These are phyloP conservation scores for Mythimna albipuncta DNA, from an alignment of 2,888 invertebrate species.

Conservation along the genomic window DNA sequence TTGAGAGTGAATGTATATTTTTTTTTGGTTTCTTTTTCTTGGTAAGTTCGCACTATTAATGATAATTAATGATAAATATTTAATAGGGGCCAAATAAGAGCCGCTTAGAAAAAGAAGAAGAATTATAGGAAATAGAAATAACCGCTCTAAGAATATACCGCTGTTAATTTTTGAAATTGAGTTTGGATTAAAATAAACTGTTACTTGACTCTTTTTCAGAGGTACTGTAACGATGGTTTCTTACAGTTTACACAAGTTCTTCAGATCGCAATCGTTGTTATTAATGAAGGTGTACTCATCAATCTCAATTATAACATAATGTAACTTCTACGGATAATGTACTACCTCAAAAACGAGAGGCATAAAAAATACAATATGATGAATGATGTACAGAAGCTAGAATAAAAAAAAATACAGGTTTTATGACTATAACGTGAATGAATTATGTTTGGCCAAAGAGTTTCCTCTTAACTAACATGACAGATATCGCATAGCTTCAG, in stretches of 20 bases:
- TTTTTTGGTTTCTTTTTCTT: background rate
- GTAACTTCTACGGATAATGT: constrained; percentile 11
- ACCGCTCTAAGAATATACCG: too few species aligned
- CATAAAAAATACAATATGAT: constrained; percentile 44
- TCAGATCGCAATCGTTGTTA: constrained; percentile 13
- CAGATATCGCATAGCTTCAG: constrained; percentile 5
- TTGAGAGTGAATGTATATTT: background rate
- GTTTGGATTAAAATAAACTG: background rate
- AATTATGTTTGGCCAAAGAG: background rate
- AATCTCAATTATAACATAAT: constrained; percentile 32
- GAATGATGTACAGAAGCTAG: constrained; percentile 22
- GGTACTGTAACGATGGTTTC: background rate
- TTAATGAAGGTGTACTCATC: constrained; percentile 31
- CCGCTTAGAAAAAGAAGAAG: background rate
- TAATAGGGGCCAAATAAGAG: background rate
- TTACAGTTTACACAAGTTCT: background rate
- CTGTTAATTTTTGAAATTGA: background rate
- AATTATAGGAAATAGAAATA: background rate
- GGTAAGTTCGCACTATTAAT: background rate
- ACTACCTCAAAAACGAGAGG: background rate
- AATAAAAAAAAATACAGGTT: background rate
- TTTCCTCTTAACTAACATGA: constrained; percentile 13
- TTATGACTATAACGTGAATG: constrained; percentile 5
- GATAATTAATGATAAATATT: background rate
- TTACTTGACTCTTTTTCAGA: background rate